Conservation (phyloP, 1,140 invertebrate species). For the Choristoneura fumiferana region DNA sequence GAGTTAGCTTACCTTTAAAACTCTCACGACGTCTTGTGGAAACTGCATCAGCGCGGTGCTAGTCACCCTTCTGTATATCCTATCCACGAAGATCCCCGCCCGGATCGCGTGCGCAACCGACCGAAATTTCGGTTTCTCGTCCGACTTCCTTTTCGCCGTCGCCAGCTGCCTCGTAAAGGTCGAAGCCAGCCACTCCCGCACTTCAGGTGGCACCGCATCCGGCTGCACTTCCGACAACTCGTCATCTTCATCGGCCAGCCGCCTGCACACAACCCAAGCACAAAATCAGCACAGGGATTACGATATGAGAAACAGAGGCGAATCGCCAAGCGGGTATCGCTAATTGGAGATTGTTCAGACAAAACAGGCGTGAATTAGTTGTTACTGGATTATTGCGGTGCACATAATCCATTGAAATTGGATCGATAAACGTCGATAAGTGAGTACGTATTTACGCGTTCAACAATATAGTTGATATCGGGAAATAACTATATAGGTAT, state of each 20-base stretch:
- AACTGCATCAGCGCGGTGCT: conserved; percentile 93
- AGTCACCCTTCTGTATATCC: conserved; percentile 94
- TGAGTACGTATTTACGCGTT: neutral
- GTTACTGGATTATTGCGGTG: neutral
- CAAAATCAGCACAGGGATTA: conserved; percentile 18
- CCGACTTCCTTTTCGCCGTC: conserved; percentile 85
- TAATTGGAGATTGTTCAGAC: neutral
- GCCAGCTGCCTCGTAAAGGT: conserved; percentile 96
- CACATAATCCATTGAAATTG: neutral
- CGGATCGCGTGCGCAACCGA: conserved; percentile 98
- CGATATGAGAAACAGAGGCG: neutral
- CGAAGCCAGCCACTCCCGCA: conserved; percentile 97
- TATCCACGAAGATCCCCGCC: conserved; percentile 98
- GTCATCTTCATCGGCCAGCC: conserved; percentile 93
- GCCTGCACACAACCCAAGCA: conserved; percentile 75
- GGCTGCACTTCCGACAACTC: conserved; percentile 97
- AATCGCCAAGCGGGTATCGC: neutral
- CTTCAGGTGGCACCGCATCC: conserved; percentile 96
- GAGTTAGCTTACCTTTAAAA: conserved; percentile 95
- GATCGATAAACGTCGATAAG: neutral
- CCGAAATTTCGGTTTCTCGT: conserved; percentile 92
- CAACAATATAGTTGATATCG: conserved; percentile 8
- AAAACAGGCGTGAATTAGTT: conserved; percentile 1
- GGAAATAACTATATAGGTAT: neutral
- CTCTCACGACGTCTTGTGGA: conserved; percentile 90